Percentiles rank a stretch among this genome's conserved stretches.
These are phyloP conservation scores for Macrostomum lignano DNA, from an alignment of 1,140 invertebrate species.

Conservation along the genomic window DNA sequence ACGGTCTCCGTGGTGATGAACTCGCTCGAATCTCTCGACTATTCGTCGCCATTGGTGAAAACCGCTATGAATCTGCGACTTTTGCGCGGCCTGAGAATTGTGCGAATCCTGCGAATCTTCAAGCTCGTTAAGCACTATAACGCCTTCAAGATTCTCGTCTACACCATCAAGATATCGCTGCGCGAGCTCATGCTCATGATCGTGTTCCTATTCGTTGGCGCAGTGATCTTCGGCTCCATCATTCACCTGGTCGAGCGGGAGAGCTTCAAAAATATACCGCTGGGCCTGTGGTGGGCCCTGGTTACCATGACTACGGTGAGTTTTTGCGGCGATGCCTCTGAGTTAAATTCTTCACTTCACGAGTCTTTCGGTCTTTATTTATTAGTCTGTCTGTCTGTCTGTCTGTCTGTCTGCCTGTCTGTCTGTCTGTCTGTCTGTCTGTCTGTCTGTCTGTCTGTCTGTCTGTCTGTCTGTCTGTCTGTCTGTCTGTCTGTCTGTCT, in stretches of 20 bases:
- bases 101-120: constrained; percentile 25
- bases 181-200: constrained; percentile 93
- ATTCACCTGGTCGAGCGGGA: constrained; percentile 94
- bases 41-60: too few species aligned
- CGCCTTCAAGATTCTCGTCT: constrained; percentile 30
- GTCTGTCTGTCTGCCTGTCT: too few species aligned
- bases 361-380: too few species aligned
- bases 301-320: constrained; percentile 92
- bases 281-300: constrained; percentile 35
- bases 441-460: too few species aligned
- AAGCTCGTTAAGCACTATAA: constrained; percentile 29
- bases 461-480: too few species aligned
- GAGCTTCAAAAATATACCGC: constrained; percentile 66
- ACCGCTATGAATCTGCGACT: too few species aligned
- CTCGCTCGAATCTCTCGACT: constrained; percentile 11
- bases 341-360: too few species aligned
- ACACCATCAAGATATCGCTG: constrained; percentile 96
- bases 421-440: too few species aligned
- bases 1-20: constrained; percentile 16
- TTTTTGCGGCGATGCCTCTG: too few species aligned
- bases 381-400: too few species aligned
- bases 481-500: too few species aligned
- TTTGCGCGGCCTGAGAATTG: too few species aligned
- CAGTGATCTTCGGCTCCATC: constrained; percentile 84
- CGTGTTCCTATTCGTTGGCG: constrained; percentile 87